Evolutionary conservation across 2,113 vertebrate genomes (phyloP), one percentile per base, ranked within the genome.

Genomic region (Camelus dromedarius): DNA sequence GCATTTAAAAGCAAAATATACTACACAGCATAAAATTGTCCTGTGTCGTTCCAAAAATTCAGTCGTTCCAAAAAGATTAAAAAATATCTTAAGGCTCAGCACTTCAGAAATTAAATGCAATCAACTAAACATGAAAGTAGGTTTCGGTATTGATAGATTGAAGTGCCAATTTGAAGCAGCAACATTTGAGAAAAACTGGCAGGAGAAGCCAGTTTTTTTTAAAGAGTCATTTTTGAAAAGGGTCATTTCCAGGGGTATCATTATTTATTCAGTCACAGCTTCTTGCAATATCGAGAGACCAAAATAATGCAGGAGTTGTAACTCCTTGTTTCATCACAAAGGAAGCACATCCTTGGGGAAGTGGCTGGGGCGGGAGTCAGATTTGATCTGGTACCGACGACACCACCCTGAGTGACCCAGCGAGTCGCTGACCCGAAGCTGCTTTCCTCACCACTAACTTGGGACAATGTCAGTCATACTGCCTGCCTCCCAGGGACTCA

Each of bases 1-100:
- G 52, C 79, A 50, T 92, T 93, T 89, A 96, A 91, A 76, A 84
- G 92, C 2, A 83, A 93, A 93, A 89, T 79, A 85, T 32, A 95
- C 54, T 62, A 14, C 73, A 67, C 18, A 58, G 69, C n/a, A 90
- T 62, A 94, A 93, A 97, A 83, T 73, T 83, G 18, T n/a, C 60
- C 56, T 79, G 3, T 10, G 8, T 56, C 88, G 32, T 75, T 90
- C 83, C 32, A 72, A 52, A 91, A 93, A 75, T 60, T 77, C 89
- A 77, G 10, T 82, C 56, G 50, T 94, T 60, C 72, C 67, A 6
- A 54, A 96, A 86, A 94, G 46, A 35, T 42, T 42, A 42, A 50
- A 70, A 92, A 94, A 76, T 42, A 62, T 81, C 66, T 26, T 60
- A 92, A 76, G 73, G 4, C 32, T 85, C 48, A 91, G 82, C 76